Percentiles rank a stretch among this genome's conserved stretches.
Conservation (phyloP, 1,140 invertebrate genomes). For the Aradophagus sp. region DNA sequence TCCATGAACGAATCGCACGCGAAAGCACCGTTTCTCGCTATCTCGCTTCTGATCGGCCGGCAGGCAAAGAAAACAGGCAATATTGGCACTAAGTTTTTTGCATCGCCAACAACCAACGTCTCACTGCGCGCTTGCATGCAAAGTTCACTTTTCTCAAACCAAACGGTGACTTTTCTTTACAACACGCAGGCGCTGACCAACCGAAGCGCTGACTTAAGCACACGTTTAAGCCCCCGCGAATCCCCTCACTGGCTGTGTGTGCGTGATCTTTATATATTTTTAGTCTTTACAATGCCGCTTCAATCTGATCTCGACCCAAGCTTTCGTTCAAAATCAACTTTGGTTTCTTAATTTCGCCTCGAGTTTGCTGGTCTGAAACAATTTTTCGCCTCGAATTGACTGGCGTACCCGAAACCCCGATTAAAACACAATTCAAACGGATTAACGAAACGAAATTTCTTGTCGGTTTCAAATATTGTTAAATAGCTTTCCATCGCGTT, state of each 20-base stretch:
- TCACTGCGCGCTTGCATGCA: conserved; percentile 35
- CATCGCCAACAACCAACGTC: conserved; percentile 18
- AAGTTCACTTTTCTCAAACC: conserved; percentile 34
- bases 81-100: conserved; percentile 17
- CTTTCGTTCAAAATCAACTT: conserved; percentile 41
- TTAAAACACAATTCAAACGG: too few species aligned
- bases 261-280: conserved; percentile 52
- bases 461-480: too few species aligned
- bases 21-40: conserved; percentile 13
- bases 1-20: conserved; percentile 40
- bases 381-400: too few species aligned
- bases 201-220: conserved; percentile 55
- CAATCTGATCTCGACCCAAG: conserved; percentile 31
- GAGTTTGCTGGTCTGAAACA: too few species aligned
- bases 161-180: conserved; percentile 40
- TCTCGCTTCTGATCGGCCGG: conserved; percentile 12
- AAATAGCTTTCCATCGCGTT: too few species aligned
- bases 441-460: too few species aligned
- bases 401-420: too few species aligned
- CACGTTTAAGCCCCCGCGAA: conserved; percentile 43
- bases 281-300: conserved; percentile 55
- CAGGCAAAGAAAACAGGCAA: conserved; percentile 2
- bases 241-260: conserved; percentile 6
- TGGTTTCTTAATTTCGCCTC: conserved; percentile 19
- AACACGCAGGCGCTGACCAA: conserved; percentile 51